Evolutionary conservation across 2,113 vertebrate genomes (phyloP), one percentile per base, ranked within the genome.

Genomic region (Menura novaehollandiae): DNA sequence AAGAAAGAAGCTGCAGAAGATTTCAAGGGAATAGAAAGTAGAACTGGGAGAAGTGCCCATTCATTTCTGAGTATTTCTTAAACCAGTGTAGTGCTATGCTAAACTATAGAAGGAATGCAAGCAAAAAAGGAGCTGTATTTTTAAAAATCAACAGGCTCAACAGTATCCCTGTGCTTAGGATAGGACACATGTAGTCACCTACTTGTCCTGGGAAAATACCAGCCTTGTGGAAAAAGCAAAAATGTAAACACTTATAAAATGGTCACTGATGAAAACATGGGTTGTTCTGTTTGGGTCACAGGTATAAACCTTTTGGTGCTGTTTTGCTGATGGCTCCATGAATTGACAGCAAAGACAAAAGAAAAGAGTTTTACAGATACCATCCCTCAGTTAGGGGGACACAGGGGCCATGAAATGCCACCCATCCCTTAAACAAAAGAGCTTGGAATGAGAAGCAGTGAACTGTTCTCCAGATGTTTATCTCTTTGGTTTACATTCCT

Each of bases 311-410:
- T 91, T 91, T 58, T 90, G 67, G 66, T 91, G 21, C 10, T 86
- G 5, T 75, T 97, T 95, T 92, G 69, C 68, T 59, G 28, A 41
- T 55, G 64, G 52, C n/a, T 92, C 35, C 37, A 37, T 85, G 75
- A 73, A 69, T 10, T 92, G 82, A 44, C 74, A 81, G 69, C 17
- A 95, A 95, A 83, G 80, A 88, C 87, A 94, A 88, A 94, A 91
- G 15, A 62, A n/a, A n/a, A 63, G 10, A 93, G 11, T 63, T 93
- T 88, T 89, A 79, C 47, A 82, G 60, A 39, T 91, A 85, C 4
- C 39, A 13, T 32, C 60, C 39, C 41, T 78, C 51, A 72, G 53
- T 75, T 69, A 23, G 27, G 82, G 32, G 33, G 13, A 32, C 2
- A 41, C 8, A 35, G 35, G 35, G 3, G 15, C 82, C 62, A 7